Evolutionary conservation across 2,888 invertebrate species (phyloP).

Genomic region (Drosophila mimica): DNA sequence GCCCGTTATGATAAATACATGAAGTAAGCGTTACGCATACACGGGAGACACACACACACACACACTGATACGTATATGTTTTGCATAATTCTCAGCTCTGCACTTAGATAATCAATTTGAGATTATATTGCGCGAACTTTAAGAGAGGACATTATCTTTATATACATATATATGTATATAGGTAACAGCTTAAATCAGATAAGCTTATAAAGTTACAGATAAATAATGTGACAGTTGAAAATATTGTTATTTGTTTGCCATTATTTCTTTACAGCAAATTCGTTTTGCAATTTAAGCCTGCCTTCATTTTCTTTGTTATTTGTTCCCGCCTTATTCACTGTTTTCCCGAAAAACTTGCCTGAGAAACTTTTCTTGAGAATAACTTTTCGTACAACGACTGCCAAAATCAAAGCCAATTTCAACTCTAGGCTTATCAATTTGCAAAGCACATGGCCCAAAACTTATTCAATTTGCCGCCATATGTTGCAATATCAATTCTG

Average conservation of each 20-base stretch:
- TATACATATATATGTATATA: too few species aligned
- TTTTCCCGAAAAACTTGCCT: not conserved
- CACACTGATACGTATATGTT: not conserved
- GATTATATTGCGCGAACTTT: not conserved
- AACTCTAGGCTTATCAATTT: constrained; percentile 47
- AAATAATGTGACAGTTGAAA: not conserved
- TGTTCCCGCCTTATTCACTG: not conserved
- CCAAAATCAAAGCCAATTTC: constrained; percentile 52
- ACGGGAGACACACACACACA: not conserved
- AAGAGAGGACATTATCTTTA: not conserved
- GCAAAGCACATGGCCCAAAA: constrained; percentile 35
- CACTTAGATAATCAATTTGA: not conserved
- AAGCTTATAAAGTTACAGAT: not conserved
- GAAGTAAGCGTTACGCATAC: constrained; percentile 1
- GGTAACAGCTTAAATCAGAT: not conserved
- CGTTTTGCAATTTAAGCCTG: not conserved
- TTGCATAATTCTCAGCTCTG: not conserved
- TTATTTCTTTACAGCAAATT: not conserved
- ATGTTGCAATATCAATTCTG: constrained; percentile 34
- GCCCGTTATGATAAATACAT: constrained; percentile 19
- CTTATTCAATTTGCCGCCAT: constrained; percentile 53
- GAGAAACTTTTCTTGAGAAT: constrained; percentile 22
- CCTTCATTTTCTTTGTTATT: not conserved
- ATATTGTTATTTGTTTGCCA: not conserved
- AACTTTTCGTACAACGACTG: constrained; percentile 18